Conservation (phyloP, 2,888 invertebrate genomes). For the Stenolophus ochropezus region DNA sequence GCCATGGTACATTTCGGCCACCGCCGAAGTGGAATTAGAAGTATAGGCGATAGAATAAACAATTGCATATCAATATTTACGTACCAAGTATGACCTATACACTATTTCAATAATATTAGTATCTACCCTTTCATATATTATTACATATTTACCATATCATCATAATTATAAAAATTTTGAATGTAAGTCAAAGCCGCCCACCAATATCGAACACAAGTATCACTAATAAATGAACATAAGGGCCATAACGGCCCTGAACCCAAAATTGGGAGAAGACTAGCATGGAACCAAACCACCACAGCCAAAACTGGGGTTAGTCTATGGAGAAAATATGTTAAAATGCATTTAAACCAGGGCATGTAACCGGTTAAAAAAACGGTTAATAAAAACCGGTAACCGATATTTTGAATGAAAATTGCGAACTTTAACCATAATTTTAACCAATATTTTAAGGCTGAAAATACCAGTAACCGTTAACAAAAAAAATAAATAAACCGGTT, state of each 20-base stretch:
- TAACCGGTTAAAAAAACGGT: too few relatives aligned
- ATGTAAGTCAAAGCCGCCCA: constrained; percentile 36
- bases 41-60: constrained; percentile 62
- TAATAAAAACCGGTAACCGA: too few relatives aligned
- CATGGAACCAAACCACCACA: constrained; percentile 8
- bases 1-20: constrained; percentile 63
- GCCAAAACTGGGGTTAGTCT: constrained; percentile 40
- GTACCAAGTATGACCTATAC: constrained; percentile 63
- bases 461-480: too few relatives aligned
- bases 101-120: constrained; percentile 63
- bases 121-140: neutral
- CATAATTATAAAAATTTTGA: constrained; percentile 37
- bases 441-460: too few relatives aligned
- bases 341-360: too few relatives aligned
- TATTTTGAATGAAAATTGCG: too few relatives aligned
- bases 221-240: neutral
- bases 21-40: constrained; percentile 61
- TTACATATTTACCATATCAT: constrained; percentile 29
- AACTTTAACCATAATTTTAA: too few relatives aligned
- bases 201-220: constrained; percentile 22
- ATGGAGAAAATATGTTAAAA: neutral
- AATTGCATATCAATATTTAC: constrained; percentile 62
- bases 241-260: constrained; percentile 50
- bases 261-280: neutral
- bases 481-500: too few relatives aligned